Base-by-base conservation (phyloP, 1,140 invertebrate genomes). In the Homarus americanus region DNA sequence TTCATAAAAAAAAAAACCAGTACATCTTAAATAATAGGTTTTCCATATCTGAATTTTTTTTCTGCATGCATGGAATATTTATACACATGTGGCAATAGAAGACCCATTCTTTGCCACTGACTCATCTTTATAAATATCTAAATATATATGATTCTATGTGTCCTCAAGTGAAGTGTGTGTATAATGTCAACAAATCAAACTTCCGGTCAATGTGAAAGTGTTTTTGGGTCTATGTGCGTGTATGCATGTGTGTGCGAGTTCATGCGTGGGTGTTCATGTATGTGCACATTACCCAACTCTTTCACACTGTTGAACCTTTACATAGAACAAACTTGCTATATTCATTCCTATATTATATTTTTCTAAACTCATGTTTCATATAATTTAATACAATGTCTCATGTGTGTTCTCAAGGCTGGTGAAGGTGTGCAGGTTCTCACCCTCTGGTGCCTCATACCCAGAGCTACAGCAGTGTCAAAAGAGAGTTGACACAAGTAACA, bases 311-410 rank as follows among this genome's bases (percentile, higher is more conserved):
- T 40, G 28, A 38, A 76, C 17, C 73, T 40, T 38, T 76, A 17
- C 73, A 76, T 38, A 40, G 9, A 40, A 76, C 15, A 40, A 40
- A 76, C 40, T 24, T 76, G 36, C 73, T 38, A 76, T 76, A 44
- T 20, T 75, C 32, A 75, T 34, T 76, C n/a, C n/a, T 10, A 40
- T 44, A 38, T 40, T 76, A 76, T 76, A 76, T 44, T 76, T 76
- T 76, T 76, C 73, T 44, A 76, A 24, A n/a, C 34, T 40, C 73
- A 9, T 76, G 12, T 40, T 44, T 40, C 40, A 24, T 40, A 76
- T 40, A 10, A 38, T 20, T 44, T 24, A 9, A 40, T 44, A 76
- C 36, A 32, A 40, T 40, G 73, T 40, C 3, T 38, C 2, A 40
- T 58, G 53, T 58, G n/a, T n/a, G n/a, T n/a, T n/a, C n/a, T n/a